phyloP scores from a whole-genome alignment of 2,888 invertebrate genomes.

The Pyrgus malvae region DNA sequence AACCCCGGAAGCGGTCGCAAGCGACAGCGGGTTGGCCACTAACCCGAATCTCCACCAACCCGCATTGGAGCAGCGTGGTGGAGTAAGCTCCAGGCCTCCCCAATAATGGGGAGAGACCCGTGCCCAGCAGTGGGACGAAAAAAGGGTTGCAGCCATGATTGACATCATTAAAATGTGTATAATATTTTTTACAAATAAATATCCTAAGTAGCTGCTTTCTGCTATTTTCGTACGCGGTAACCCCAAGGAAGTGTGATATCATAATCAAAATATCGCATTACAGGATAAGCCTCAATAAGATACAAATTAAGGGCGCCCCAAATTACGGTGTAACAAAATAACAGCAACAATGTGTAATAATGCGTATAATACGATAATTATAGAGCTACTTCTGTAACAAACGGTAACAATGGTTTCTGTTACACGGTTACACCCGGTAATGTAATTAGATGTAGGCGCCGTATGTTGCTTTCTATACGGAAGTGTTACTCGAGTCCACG shows the following conservation, averaged over 20 bases:
- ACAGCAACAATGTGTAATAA: constrained; percentile 4
- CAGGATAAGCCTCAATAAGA: constrained; percentile 13
- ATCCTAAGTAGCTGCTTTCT: no score
- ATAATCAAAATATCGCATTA: constrained; percentile 17
- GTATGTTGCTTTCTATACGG: background rate
- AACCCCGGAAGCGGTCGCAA: no score
- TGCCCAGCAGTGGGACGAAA: no score
- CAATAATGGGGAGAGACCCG: no score
- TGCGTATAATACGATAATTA: constrained; percentile 4
- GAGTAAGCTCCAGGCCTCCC: no score
- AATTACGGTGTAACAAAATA: background rate
- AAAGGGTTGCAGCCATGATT: no score
- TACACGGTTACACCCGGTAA: constrained; percentile 2
- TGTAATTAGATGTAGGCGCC: background rate
- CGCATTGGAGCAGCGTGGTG: no score
- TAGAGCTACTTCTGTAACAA: background rate
- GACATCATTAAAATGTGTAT: no score
- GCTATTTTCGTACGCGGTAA: background rate
- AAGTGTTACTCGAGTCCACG: background rate
- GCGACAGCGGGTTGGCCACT: no score
- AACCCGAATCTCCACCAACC: no score
- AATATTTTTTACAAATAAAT: no score
- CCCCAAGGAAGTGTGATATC: constrained; percentile 13
- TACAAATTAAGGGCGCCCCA: constrained; percentile 3
- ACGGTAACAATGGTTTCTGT: background rate